These are phyloP conservation scores for Acipenser transmontanus DNA, from an alignment of 2,797 vertebrate genomes.

Conservation along the genomic window DNA sequence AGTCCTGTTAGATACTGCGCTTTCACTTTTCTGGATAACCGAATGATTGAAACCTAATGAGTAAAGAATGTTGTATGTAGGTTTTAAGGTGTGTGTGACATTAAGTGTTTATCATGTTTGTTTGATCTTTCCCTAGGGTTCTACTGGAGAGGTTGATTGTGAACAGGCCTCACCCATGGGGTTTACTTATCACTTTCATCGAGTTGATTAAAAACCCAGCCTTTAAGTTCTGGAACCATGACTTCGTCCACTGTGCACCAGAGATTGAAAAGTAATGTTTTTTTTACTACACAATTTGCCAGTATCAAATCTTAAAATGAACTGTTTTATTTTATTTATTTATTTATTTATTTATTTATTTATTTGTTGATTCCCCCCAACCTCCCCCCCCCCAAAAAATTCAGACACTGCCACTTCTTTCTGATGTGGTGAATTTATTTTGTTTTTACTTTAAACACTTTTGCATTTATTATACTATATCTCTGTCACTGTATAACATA, in stretches of 20 bases:
- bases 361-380: too few relatives aligned
- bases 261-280: conserved; percentile 93
- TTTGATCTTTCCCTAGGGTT: conserved; percentile 61
- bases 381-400: neutral
- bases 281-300: neutral
- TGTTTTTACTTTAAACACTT: too few relatives aligned
- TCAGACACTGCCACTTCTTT: neutral
- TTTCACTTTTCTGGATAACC: neutral
- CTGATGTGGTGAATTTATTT: too few relatives aligned
- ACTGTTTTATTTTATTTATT: neutral
- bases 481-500: too few relatives aligned
- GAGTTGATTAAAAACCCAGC: conserved; percentile 98
- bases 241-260: conserved; percentile 97
- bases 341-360: too few relatives aligned
- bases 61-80: neutral
- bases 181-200: conserved; percentile 97
- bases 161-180: conserved; percentile 98
- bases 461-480: too few relatives aligned
- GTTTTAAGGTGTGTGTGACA: neutral
- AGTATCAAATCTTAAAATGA: neutral
- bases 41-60: too few relatives aligned
- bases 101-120: neutral
- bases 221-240: conserved; percentile 99
- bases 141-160: conserved; percentile 95
- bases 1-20: neutral